Evolutionary conservation across 2,888 invertebrate genomes (phyloP), one percentile per base, ranked within the genome.

Genomic region (Platypus cylindrus): DNA sequence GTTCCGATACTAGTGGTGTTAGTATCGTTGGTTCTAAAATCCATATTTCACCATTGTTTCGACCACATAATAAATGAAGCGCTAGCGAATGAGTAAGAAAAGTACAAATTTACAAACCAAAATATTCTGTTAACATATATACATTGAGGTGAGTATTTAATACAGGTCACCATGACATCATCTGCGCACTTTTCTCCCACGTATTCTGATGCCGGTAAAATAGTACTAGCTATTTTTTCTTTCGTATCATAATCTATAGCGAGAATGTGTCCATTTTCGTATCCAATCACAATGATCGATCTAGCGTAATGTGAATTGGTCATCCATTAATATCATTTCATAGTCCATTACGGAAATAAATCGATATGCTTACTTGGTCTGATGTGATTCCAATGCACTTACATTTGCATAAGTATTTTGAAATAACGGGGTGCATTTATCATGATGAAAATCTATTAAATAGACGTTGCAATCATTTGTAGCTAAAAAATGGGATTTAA

Each of bases 101-200:
- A 7, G n/a, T n/a, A n/a, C n/a, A n/a, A n/a, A n/a, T n/a, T n/a
- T n/a, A n/a, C n/a, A n/a, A n/a, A n/a, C n/a, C n/a, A n/a, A n/a
- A n/a, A n/a, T n/a, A n/a, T n/a, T n/a, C n/a, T n/a, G n/a, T n/a
- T n/a, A n/a, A 27, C 3, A 24, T 18, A 36, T 48, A 43, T 48
- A 73, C 75, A 70, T 56, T 65, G 62, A 0, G 68, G 67, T 0
- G 74, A 71, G 54, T 68, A 75, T 50, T 68, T 65, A 2, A 75
- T 47, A 34, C 65, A 65, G 1, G 53, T 45, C 22, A 54, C 45
- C 4, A 32, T n/a, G n/a, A n/a, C 33, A 31, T 42, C 42, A 32
- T 40, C 41, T n/a, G 29, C 39, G n/a, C n/a, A n/a, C n/a, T n/a
- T n/a, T n/a, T n/a, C n/a, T 36, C 36, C 37, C 15, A 44, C 41